phyloP scores from a whole-genome alignment of 2,888 invertebrate genomes.

The Lasioglossum calceatum region DNA sequence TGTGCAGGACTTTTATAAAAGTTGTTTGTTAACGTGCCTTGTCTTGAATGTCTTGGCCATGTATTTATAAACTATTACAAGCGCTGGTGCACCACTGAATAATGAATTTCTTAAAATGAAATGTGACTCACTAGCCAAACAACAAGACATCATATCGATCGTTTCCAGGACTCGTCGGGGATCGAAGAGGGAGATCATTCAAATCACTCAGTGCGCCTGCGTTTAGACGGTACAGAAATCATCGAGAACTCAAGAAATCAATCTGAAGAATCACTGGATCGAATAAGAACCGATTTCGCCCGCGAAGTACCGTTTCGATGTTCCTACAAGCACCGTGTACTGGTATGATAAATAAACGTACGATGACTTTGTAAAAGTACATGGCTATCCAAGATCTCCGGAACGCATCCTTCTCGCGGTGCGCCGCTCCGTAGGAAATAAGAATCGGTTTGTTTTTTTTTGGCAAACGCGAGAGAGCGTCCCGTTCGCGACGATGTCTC shows the following conservation, averaged over 20 bases:
- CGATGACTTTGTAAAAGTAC: conserved; percentile 46
- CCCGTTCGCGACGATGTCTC: neutral
- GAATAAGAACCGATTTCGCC: conserved; percentile 24
- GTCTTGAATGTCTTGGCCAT: too few relatives aligned
- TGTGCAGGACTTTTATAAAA: too few relatives aligned
- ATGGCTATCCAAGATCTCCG: neutral
- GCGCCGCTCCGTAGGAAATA: neutral
- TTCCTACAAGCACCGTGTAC: conserved; percentile 65
- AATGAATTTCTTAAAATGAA: too few relatives aligned
- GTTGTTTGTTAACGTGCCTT: too few relatives aligned
- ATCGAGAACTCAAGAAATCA: neutral
- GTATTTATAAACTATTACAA: too few relatives aligned
- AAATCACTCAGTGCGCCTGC: conserved; percentile 82
- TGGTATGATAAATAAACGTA: conserved; percentile 64
- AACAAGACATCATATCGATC: neutral
- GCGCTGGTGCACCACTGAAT: neutral
- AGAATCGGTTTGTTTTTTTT: neutral
- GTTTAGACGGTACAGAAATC: conserved; percentile 67
- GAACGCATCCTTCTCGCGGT: neutral
- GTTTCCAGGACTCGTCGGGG: conserved; percentile 80
- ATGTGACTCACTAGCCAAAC: neutral
- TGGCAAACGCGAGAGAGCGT: neutral
- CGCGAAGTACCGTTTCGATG: conserved; percentile 57
- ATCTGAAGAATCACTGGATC: conserved; percentile 3
- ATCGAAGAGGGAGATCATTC: conserved; percentile 80